Evolutionary conservation across 2,797 vertebrate species (phyloP).

Genomic region (Protonibea diacanthus): DNA sequence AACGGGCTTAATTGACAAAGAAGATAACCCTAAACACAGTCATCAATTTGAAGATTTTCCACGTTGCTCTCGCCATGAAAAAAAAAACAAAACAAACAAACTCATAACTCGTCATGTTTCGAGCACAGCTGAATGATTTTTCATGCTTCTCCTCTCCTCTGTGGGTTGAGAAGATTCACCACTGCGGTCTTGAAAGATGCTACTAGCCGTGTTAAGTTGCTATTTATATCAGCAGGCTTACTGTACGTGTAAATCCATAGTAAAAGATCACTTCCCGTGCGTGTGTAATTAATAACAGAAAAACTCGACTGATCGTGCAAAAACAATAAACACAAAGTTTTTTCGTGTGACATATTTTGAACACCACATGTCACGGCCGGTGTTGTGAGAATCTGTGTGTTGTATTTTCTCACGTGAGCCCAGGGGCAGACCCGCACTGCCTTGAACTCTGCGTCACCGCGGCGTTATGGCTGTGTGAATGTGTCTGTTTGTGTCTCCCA

Average conservation of each 20-base stretch:
- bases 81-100: background rate
- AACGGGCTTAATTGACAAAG: background rate
- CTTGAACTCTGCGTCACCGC: slow-evolving; percentile 62
- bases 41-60: background rate
- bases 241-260: slow-evolving; percentile 11
- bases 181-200: slow-evolving; percentile 17
- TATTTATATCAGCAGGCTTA: slow-evolving; percentile 27
- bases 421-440: slow-evolving; percentile 34
- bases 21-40: background rate
- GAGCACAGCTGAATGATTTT: background rate
- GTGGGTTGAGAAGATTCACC: slow-evolving; percentile 13
- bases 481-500: slow-evolving; percentile 52
- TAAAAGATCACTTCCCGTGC: background rate
- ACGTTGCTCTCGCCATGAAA: background rate
- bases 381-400: slow-evolving; percentile 7
- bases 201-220: slow-evolving; percentile 4
- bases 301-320: background rate
- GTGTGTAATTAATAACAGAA: background rate
- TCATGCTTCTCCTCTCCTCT: background rate
- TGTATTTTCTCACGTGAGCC: slow-evolving; percentile 60
- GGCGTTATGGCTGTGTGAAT: slow-evolving; percentile 41
- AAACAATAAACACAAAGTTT: background rate
- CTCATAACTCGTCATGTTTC: background rate
- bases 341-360: background rate
- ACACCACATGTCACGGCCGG: background rate